Evolutionary conservation across 2,113 vertebrate species (phyloP).

Genomic region (Cyrtonyx montezumae): DNA sequence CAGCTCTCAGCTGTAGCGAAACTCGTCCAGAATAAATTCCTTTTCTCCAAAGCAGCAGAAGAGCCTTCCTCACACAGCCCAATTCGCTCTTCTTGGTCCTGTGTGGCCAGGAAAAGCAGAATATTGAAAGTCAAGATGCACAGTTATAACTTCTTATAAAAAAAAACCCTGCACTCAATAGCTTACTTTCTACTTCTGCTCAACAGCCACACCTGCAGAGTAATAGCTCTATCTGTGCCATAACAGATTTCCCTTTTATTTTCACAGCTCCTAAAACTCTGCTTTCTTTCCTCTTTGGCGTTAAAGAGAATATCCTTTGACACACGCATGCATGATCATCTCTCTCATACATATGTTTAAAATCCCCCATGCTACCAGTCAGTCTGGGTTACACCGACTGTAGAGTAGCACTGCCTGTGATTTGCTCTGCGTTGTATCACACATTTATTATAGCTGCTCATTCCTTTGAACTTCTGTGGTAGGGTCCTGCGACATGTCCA

Average conservation of each 20-base stretch:
- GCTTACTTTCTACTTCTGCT: neutral
- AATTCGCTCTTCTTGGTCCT: neutral
- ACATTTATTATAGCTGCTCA: conserved; percentile 31
- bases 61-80: neutral
- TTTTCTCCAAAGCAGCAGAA: neutral
- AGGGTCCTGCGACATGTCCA: conserved; percentile 54
- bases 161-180: neutral
- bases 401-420: neutral
- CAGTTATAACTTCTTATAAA: neutral
- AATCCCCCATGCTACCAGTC: neutral
- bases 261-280: neutral
- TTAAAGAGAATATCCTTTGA: neutral
- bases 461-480: conserved; percentile 44
- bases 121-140: neutral
- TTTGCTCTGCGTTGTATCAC: conserved; percentile 48
- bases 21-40: neutral
- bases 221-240: neutral
- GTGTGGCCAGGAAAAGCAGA: neutral
- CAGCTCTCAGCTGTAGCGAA: neutral
- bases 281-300: neutral
- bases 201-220: neutral
- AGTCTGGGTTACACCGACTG: neutral
- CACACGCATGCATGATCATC: neutral
- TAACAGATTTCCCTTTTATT: neutral
- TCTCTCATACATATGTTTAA: neutral